Percentiles rank a stretch among this genome's conserved stretches.
These are phyloP conservation scores for Philopedon plagiatum DNA, from an alignment of 2,888 invertebrate genomes.

Conservation along the genomic window DNA sequence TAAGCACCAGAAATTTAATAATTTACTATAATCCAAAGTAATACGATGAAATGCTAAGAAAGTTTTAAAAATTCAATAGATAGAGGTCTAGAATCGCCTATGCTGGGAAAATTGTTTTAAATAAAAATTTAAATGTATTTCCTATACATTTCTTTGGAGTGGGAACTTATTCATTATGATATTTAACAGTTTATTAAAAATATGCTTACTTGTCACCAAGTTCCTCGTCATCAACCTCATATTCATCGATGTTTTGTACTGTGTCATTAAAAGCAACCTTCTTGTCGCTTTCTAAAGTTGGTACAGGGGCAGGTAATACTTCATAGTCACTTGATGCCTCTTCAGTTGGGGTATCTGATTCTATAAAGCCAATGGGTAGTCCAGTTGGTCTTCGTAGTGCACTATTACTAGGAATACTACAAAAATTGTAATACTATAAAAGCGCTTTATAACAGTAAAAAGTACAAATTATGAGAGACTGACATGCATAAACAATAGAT, in stretches of 20 bases:
- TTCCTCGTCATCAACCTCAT: slow-evolving; percentile 48
- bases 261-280: slow-evolving; percentile 57
- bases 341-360: background rate
- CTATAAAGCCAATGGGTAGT: slow-evolving; percentile 8
- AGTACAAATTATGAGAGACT: too few relatives aligned
- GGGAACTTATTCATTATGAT: background rate
- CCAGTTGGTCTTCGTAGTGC: slow-evolving; percentile 44
- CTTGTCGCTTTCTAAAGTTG: slow-evolving; percentile 38
- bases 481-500: too few relatives aligned
- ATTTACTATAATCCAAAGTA: too few relatives aligned
- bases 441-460: background rate
- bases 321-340: background rate
- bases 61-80: too few relatives aligned
- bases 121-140: too few relatives aligned
- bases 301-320: background rate
- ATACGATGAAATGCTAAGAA: too few relatives aligned
- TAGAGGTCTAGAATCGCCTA: too few relatives aligned
- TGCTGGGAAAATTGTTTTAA: too few relatives aligned
- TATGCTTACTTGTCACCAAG: slow-evolving; percentile 13
- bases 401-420: slow-evolving; percentile 15
- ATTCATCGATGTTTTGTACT: slow-evolving; percentile 56
- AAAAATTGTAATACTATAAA: background rate
- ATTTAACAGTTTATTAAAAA: slow-evolving; percentile 21
- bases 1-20: too few relatives aligned
- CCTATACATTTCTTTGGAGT: too few relatives aligned